Evolutionary conservation across 2,113 vertebrate genomes (phyloP), one percentile per base, ranked within the genome.

Genomic region (Cyprinus carpio): DNA sequence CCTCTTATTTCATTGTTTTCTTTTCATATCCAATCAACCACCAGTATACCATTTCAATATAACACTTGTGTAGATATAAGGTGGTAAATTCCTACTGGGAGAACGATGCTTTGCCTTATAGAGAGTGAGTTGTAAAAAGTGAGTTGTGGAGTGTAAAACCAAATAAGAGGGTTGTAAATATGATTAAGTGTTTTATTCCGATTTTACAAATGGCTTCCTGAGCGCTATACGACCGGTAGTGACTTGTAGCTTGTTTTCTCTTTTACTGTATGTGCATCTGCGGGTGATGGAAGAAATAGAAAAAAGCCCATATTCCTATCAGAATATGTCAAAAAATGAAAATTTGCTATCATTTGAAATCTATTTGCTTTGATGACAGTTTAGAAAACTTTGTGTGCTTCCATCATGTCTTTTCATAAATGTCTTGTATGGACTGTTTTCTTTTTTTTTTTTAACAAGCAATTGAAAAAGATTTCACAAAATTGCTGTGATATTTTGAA

Each of bases 21-120:
- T 91, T 94, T 92, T 92, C 92, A 89, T 90, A 91, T 92, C 91
- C 93, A 88, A 89, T 94, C 92, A 93, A 88, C 89, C 72, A 2
- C 87, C 91, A 87, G 0, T 56, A 91, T 88, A 69, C 90, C 92
- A 76, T 94, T 95, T 94, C 93, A 92, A 84, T 94, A 90, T 94
- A 89, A 93, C 92, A 85, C 92, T 93, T 51, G 64, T 87, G 88
- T 67, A 86, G 88, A 89, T 87, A 87, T 80, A 81, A 31, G 84
- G 69, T 72, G 84, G 0, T 58, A 74, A 90, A 88, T 84, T 62
- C 82, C 65, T 85, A 77, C 83, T 49, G 54, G 31, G 54, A 82
- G 81, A 76, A 81, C 67, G 29, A 84, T 23, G 7, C 43, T 58
- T 8, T 8, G 2, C 49, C 58, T 81, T 56, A 67, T 40, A 46